Evolutionary conservation across 1,140 invertebrate genomes (phyloP), one percentile per base, ranked within the genome.

Genomic region (Ridgeia piscesae): DNA sequence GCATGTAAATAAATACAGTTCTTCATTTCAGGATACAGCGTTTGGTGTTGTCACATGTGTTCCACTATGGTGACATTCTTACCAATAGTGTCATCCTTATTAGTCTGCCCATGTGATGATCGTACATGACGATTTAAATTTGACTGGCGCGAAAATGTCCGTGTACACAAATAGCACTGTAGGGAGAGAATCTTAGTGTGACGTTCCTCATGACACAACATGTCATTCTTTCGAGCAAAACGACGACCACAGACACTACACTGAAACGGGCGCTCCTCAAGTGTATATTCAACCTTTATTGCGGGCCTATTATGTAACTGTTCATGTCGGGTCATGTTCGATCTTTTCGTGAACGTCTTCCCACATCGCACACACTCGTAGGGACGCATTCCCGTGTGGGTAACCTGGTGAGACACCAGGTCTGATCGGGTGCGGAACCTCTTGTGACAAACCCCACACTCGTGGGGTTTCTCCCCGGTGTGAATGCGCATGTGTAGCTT

Each of bases 341-440:
- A 98, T 0, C 98, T 98, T 93, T 98, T 96, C 95, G 98, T 98
- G 94, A 98, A 99, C 89, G 97, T 97, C 95, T 98, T 98, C 0
- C 97, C 97, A 95, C 98, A 99, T 33, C 97, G 97, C 95, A 97
- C 97, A 95, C 98, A 98, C 0, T 97, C 97, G 91, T 92, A 33
- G 33, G 91, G 91, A 95, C 99, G 98, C 95, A 99, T 98, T 14
- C 98, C 98, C 96, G 94, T 99, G 92, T 95, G 95, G 31, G 94
- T 95, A 92, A 94, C 92, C 89, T 94, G 93, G 92, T 95, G 95
- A 77, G 58, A 77, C 8, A 77, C 58, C 27, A 77, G 27, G 58
- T 77, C 58, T 77, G 58, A 77, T 77, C 58, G 6, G 58, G 58
- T 77, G 58, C 58, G 58, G 58, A 77, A 77, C 58, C 58, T 77